Evolutionary conservation across 2,797 vertebrate genomes (phyloP), one percentile per base, ranked within the genome.

Genomic region (Bovichtus variegatus): DNA sequence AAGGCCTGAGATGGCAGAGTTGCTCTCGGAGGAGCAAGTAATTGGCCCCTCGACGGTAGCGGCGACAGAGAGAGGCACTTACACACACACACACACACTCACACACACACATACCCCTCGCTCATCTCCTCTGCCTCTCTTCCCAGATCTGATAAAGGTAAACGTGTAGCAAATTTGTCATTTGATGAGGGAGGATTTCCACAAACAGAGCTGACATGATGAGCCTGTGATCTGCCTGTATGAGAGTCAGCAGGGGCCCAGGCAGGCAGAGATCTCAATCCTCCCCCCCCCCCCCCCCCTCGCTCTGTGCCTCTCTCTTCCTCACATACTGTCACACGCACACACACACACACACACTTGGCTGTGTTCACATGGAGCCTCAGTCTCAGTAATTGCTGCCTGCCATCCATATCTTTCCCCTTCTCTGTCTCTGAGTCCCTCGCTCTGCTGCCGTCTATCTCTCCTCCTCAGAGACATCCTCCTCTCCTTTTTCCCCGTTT

Each of bases 131-230:
- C 86, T 84, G 85, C 91, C 85, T 90, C 93, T 94, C 90, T 82
- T 85, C 89, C 86, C 92, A 93, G 93, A 96, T 96, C 95, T 95
- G 95, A 95, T 96, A 95, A 96, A 95, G 95, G 95, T 96, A 96
- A 96, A 96, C 93, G 93, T 95, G 94, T 93, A 94, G 91, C 93
- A 95, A 95, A 95, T 94, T 93, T 95, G 94, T 94, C 91, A 92
- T 95, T 95, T 96, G 94, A 95, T 96, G 94, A 95, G 93, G 90
- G 89, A 94, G 93, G 94, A 93, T 95, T 94, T 95, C 93, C 91
- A 93, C 95, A 96, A 95, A 95, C 94, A 95, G 93, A 91, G 94
- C 92, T 93, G 93, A 93, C 94, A 95, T 95, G 95, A 95, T 93
- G 94, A 95, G 94, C 91, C 95, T 96, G 94, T 96, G 95, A 95